These are phyloP conservation scores for Dusona sp. DNA, from an alignment of 2,888 invertebrate species.

Conservation along the genomic window DNA sequence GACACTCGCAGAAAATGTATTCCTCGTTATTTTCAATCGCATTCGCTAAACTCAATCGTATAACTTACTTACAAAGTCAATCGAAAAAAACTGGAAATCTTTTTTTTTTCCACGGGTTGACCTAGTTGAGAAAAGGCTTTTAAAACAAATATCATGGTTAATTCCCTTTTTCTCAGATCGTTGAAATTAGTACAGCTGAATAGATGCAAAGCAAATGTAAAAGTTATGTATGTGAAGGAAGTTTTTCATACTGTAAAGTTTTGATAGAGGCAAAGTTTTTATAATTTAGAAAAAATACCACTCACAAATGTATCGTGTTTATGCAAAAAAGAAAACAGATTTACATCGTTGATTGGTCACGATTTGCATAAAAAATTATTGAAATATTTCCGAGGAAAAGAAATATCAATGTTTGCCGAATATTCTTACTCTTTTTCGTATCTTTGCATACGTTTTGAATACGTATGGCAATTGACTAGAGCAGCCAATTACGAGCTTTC, in stretches of 20 bases:
- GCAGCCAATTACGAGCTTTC: slow-evolving; percentile 58
- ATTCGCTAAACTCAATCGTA: slow-evolving; percentile 49
- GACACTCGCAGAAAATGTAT: slow-evolving; percentile 32
- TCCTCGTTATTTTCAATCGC: slow-evolving; percentile 44
- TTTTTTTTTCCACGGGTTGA: background rate
- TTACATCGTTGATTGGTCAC: background rate
- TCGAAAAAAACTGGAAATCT: background rate
- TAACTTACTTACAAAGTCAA: slow-evolving; percentile 21
- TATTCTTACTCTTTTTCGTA: background rate
- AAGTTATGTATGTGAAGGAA: background rate
- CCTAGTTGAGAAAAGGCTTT: slow-evolving; percentile 19
- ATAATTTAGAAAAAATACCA: background rate
- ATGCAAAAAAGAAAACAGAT: background rate
- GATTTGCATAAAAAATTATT: background rate
- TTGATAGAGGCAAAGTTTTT: background rate
- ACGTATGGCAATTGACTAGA: slow-evolving; percentile 38
- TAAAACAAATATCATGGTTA: background rate
- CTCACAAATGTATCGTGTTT: background rate
- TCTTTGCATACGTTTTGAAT: slow-evolving; percentile 32
- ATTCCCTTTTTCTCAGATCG: background rate
- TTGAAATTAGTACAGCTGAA: background rate
- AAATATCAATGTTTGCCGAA: background rate
- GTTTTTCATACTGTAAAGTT: background rate
- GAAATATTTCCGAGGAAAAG: background rate
- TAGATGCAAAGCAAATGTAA: background rate